phyloP scores from a whole-genome alignment of 64 coral and sea anemone genomes.

The Pocillopora damicornis region DNA sequence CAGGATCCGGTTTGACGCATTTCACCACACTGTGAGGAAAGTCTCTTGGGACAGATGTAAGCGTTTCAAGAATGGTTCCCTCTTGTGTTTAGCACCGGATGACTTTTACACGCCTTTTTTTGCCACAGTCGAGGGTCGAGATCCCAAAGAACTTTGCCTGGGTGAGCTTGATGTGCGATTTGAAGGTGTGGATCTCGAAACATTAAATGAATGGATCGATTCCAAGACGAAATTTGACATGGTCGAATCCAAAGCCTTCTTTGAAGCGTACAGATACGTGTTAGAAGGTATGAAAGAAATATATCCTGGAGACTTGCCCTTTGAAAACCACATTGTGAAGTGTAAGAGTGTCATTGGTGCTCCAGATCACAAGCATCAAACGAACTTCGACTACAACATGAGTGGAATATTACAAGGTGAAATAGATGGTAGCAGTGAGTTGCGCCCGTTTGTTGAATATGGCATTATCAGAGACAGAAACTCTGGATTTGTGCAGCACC shows the following conservation, averaged over 20 bases:
- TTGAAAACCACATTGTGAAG: constrained; percentile 41
- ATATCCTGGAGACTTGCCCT: neutral
- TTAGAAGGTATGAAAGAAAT: constrained; percentile 51
- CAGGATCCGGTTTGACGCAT: constrained; percentile 56
- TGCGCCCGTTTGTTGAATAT: neutral
- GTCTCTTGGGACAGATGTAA: constrained; percentile 67
- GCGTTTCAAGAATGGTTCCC: constrained; percentile 70
- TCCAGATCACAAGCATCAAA: constrained; percentile 18
- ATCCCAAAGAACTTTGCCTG: constrained; percentile 16
- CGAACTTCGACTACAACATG: neutral
- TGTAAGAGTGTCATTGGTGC: neutral
- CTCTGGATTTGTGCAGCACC: neutral
- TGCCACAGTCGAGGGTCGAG: constrained; percentile 72
- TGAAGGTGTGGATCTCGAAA: constrained; percentile 24
- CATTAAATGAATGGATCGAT: constrained; percentile 24
- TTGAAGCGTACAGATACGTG: constrained; percentile 68
- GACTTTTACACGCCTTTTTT: constrained; percentile 61
- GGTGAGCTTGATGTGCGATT: constrained; percentile 75
- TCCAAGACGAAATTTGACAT: constrained; percentile 48
- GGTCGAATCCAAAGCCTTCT: constrained; percentile 48
- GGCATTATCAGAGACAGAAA: neutral
- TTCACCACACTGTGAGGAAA: constrained; percentile 32
- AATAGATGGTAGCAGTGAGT: neutral
- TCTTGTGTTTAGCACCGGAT: constrained; percentile 71
- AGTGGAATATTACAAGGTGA: neutral